These are phyloP conservation scores for Montipora efflorescens DNA, from an alignment of 64 coral and sea anemone genomes.

Conservation along the genomic window DNA sequence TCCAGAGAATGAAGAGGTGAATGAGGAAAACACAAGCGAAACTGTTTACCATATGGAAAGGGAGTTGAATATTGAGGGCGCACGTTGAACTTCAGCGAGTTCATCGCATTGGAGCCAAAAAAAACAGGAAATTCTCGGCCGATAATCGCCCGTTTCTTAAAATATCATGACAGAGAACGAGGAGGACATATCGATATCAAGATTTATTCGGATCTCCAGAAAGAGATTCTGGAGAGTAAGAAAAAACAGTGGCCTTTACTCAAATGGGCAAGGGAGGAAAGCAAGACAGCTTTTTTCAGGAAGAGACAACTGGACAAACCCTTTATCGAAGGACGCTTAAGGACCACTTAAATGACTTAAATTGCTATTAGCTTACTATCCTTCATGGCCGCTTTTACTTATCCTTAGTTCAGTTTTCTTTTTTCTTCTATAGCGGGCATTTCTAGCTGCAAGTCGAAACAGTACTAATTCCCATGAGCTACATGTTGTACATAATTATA, in stretches of 20 bases:
- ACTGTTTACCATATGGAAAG: too few species aligned
- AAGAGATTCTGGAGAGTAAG: neutral
- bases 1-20: neutral
- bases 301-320: neutral
- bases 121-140: neutral
- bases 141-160: neutral
- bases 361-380: too few species aligned
- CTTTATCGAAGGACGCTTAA: neutral
- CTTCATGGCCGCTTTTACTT: neutral
- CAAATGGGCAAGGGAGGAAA: neutral
- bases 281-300: neutral
- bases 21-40: too few species aligned
- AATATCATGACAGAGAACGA: neutral
- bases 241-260: neutral
- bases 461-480: neutral
- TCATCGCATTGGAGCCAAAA: neutral
- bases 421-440: neutral
- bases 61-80: too few species aligned
- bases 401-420: neutral
- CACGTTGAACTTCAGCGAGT: too few species aligned
- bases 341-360: neutral
- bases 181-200: neutral
- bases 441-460: neutral
- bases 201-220: too few species aligned
- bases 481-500: neutral